Evolutionary conservation across 2,888 invertebrate genomes (phyloP).

Genomic region (Aphodius granarius): DNA sequence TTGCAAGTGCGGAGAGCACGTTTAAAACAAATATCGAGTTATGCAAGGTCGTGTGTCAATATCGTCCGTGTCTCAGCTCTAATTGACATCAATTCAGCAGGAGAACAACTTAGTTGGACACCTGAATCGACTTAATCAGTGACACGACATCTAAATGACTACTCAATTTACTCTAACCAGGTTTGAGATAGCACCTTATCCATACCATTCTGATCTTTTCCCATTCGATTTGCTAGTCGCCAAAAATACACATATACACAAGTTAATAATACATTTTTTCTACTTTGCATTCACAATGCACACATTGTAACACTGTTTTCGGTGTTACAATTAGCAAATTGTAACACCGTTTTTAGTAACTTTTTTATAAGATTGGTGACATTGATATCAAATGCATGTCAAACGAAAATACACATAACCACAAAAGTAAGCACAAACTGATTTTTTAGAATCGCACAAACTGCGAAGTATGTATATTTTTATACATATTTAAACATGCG

Average conservation of each 20-base stretch:
- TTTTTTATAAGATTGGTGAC: no score
- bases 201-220: background rate
- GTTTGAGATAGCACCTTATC: background rate
- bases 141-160: background rate
- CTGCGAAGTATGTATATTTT: no score
- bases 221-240: background rate
- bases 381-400: no score
- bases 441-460: no score
- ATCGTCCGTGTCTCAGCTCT: conserved; percentile 15
- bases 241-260: no score
- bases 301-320: no score
- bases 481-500: no score
- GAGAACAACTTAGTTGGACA: conserved; percentile 2
- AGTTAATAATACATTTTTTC: no score
- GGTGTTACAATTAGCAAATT: no score
- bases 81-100: conserved; percentile 20
- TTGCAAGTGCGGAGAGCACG: background rate
- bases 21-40: background rate
- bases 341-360: no score
- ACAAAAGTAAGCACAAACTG: no score
- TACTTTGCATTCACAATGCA: no score
- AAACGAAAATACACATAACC: background rate
- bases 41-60: conserved; percentile 15
- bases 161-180: background rate
- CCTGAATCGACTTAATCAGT: background rate